These are phyloP conservation scores for Chaetophractus vellerosus DNA, from an alignment of 2,797 vertebrate genomes.

Conservation along the genomic window DNA sequence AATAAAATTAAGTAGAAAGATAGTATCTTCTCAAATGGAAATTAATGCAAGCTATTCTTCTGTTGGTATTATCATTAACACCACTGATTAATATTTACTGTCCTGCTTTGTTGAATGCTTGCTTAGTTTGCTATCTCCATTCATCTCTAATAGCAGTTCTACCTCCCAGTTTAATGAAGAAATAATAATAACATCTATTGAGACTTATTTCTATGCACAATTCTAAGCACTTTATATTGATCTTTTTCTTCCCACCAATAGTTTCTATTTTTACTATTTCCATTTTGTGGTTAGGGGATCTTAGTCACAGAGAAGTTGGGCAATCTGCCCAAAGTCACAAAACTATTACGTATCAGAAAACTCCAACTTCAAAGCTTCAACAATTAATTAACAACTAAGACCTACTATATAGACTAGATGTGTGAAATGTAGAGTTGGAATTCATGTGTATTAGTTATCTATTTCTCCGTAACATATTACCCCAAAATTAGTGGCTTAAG, in stretches of 20 bases:
- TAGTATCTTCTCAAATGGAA: background rate
- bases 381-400: background rate
- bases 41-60: background rate
- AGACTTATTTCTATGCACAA: background rate
- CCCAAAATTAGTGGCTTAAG: background rate
- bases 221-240: background rate
- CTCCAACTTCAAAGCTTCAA: background rate
- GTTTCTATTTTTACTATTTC: constrained; percentile 32
- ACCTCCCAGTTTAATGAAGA: background rate
- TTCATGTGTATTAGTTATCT: background rate
- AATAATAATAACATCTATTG: background rate
- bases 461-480: background rate
- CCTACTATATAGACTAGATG: background rate
- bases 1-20: background rate
- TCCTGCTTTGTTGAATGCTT: background rate
- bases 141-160: constrained; percentile 62
- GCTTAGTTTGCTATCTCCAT: background rate
- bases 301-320: background rate
- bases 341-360: background rate
- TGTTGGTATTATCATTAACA: background rate
- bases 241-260: background rate
- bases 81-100: background rate
- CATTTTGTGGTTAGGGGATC: background rate
- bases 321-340: background rate
- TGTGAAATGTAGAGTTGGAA: background rate